Evolutionary conservation across 2,888 invertebrate species (phyloP).

Genomic region (Hyppa rectilinea): DNA sequence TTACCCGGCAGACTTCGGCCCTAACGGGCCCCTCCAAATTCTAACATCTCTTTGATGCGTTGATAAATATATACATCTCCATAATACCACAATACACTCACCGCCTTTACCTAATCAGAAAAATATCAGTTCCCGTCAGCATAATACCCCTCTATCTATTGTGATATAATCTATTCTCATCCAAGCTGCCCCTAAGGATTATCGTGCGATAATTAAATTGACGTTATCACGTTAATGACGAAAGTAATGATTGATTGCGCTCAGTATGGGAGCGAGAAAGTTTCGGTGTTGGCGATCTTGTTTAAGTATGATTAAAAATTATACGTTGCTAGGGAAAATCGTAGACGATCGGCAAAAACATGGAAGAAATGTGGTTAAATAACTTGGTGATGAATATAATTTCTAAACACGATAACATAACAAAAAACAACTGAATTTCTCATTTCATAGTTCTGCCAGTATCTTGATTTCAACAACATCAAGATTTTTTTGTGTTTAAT

Average conservation of each 20-base stretch:
- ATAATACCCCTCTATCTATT: constrained; percentile 51
- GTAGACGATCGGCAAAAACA: background rate
- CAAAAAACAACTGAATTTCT: too few relatives aligned
- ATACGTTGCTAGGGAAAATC: background rate
- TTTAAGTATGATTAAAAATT: constrained; percentile 39
- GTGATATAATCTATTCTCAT: constrained; percentile 52
- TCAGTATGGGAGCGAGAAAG: constrained; percentile 20
- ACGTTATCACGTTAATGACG: constrained; percentile 62
- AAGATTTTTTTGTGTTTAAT: too few relatives aligned
- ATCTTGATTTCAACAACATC: too few relatives aligned
- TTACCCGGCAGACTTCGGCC: too few relatives aligned
- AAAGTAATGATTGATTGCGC: constrained; percentile 66
- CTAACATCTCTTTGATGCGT: too few relatives aligned
- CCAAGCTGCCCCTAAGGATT: constrained; percentile 57
- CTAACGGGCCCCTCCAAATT: too few relatives aligned
- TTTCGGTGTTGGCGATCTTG: constrained; percentile 35
- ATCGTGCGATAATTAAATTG: constrained; percentile 60
- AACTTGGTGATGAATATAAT: too few relatives aligned
- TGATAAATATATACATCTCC: too few relatives aligned
- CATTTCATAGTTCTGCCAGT: too few relatives aligned
- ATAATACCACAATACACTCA: background rate
- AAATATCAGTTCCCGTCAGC: constrained; percentile 47
- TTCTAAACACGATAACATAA: too few relatives aligned
- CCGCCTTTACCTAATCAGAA: constrained; percentile 27
- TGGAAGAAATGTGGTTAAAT: background rate